Evolutionary conservation across 2,113 vertebrate species (phyloP), one percentile per base, ranked within the genome.

Genomic region (Silurus asotus): DNA sequence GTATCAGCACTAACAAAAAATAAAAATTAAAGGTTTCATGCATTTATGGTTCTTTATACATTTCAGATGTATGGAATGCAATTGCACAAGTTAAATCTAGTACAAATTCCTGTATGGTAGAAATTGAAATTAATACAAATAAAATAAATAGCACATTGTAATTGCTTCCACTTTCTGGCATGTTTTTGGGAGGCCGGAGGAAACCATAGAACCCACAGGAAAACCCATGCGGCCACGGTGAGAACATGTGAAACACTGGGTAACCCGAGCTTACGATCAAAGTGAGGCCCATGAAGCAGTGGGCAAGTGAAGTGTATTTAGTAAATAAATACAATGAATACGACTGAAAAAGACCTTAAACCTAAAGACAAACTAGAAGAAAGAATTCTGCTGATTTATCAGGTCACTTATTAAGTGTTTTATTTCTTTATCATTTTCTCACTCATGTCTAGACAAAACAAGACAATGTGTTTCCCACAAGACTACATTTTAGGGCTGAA

Each of bases 361-460:
- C 23, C 3, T 20, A 61, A 79, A 28, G 28, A 8, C 28, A 80
- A 17, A 23, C 51, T 25, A n/a, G 10, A 20, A 28, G 5, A 14
- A 51, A 23, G 23, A 51, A 75, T 25, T 76, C 74, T 56, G 13
- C 23, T 51, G 6, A 55, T 77, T 77, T 15, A 56, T 77, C 51
- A 15, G 5, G 11, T 28, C 23, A 13, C 4, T 51, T 74, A 20
- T 77, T 15, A 11, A 15, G 23, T 56, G 49, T 72, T 81, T 72
- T 69, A 53, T 72, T 53, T 61, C 61, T 49, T 69, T 84, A 28
- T 83, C n/a, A 55, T 76, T 53, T 76, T 55, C 49, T 76, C 74
- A 37, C 25, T 76, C 23, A 55, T 7, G 6, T 25, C 74, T 77
- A 77, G 74, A 53, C 76, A 56, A 78, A 61, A 23, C 56, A 79